These are phyloP conservation scores for Acridotheres tristis DNA, from an alignment of 2,797 vertebrate genomes.

Conservation along the genomic window DNA sequence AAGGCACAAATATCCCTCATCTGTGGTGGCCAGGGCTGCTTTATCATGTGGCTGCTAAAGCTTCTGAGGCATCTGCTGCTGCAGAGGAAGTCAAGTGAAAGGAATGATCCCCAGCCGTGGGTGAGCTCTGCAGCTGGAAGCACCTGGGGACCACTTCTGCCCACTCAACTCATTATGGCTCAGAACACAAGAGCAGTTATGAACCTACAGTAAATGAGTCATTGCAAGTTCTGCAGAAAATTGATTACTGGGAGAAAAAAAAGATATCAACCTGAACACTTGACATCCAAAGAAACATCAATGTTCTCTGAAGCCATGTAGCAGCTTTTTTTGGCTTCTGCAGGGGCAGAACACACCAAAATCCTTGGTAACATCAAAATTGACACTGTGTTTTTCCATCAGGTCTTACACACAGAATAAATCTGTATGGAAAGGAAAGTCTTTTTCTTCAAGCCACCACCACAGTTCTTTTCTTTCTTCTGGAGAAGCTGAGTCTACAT, in stretches of 20 bases:
- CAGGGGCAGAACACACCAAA: neutral
- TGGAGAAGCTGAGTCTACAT: neutral
- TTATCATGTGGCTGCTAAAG: neutral
- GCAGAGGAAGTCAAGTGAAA: neutral
- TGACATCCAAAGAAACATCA: neutral
- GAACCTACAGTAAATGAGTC: neutral
- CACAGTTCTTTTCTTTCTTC: neutral
- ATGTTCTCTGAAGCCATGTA: neutral
- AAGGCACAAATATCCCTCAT: neutral
- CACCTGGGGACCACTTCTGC: neutral
- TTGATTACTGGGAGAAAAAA: neutral
- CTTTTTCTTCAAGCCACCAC: neutral
- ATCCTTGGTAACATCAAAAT: neutral
- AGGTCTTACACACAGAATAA: neutral
- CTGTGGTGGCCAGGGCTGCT: neutral
- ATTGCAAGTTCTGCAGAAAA: neutral
- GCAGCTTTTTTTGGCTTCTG: neutral
- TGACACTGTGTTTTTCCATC: neutral
- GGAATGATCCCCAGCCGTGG: neutral
- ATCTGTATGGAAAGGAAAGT: neutral
- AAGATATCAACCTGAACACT: neutral
- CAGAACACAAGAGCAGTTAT: neutral
- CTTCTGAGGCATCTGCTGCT: neutral
- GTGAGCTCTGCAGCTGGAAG: neutral
- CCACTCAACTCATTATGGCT: neutral